Evolutionary conservation across 2,797 vertebrate species (phyloP).

Genomic region (Acanthurus tractus): DNA sequence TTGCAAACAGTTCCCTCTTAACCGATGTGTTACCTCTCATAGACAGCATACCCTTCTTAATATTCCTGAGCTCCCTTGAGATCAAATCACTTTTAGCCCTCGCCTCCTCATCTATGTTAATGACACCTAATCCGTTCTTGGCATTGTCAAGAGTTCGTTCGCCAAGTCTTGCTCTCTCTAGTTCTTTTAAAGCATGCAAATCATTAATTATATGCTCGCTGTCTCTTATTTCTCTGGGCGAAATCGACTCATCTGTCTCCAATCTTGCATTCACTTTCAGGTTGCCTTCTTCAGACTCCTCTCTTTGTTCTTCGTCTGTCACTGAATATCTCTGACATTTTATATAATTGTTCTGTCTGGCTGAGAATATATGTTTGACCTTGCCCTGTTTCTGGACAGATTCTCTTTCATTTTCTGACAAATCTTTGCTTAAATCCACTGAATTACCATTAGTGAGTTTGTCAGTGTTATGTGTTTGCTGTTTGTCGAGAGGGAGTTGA

Average conservation of each 20-base stretch:
- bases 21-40: slow-evolving; percentile 82
- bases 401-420: slow-evolving; percentile 50
- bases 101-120: slow-evolving; percentile 64
- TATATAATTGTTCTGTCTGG: slow-evolving; percentile 86
- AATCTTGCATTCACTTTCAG: slow-evolving; percentile 37
- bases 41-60: slow-evolving; percentile 78
- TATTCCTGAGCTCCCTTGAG: slow-evolving; percentile 75
- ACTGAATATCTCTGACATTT: slow-evolving; percentile 81
- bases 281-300: slow-evolving; percentile 46
- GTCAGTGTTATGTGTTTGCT: slow-evolving; percentile 27
- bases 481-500: slow-evolving; percentile 58
- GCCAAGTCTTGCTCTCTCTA: slow-evolving; percentile 65
- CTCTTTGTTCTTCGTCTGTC: slow-evolving; percentile 55
- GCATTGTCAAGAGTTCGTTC: slow-evolving; percentile 47
- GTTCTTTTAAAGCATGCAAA: slow-evolving; percentile 75
- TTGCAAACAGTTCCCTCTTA: slow-evolving; percentile 78
- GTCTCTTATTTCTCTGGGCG: slow-evolving; percentile 54
- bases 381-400: slow-evolving; percentile 59
- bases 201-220: slow-evolving; percentile 73
- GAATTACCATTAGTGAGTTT: slow-evolving; percentile 37
- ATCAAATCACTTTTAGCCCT: slow-evolving; percentile 77
- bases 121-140: slow-evolving; percentile 46
- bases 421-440: slow-evolving; percentile 36
- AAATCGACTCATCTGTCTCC: slow-evolving; percentile 27
- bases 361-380: slow-evolving; percentile 80